phyloP scores from a whole-genome alignment of 2,113 vertebrate species.

The Cheirogaleus medius region DNA sequence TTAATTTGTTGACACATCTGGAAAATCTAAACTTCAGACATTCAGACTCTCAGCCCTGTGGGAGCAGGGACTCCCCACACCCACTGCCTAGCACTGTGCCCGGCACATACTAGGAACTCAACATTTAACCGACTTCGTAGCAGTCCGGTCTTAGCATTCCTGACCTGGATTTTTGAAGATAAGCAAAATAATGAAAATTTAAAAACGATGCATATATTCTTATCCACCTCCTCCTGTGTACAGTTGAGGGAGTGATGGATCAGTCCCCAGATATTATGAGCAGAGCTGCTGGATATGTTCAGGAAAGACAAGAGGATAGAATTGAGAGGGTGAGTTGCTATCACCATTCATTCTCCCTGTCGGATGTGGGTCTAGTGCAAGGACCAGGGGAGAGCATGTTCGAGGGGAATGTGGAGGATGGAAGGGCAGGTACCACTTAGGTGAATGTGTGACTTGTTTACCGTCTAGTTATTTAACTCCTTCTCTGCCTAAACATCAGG shows the following conservation, averaged over 20 bases:
- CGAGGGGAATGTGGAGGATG: no score
- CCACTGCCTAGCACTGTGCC: background rate
- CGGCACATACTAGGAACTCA: background rate
- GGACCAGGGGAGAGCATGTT: background rate
- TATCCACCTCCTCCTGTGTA: no score
- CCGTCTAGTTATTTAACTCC: background rate
- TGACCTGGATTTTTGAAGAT: conserved; percentile 16
- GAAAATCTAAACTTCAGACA: background rate
- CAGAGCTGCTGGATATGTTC: background rate
- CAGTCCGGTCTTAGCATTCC: background rate
- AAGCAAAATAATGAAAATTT: background rate
- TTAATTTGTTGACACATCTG: background rate
- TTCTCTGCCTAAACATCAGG: background rate
- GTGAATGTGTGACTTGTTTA: background rate
- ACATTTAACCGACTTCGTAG: background rate
- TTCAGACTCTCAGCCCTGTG: background rate
- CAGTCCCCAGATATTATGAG: background rate
- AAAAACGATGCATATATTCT: background rate
- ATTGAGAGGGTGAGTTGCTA: background rate
- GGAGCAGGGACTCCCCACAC: background rate
- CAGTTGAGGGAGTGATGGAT: background rate
- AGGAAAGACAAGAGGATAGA: background rate
- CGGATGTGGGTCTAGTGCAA: background rate
- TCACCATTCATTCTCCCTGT: background rate
- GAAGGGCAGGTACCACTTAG: background rate